phyloP scores from a whole-genome alignment of 2,888 invertebrate genomes.

The Dryobotodes eremita region DNA sequence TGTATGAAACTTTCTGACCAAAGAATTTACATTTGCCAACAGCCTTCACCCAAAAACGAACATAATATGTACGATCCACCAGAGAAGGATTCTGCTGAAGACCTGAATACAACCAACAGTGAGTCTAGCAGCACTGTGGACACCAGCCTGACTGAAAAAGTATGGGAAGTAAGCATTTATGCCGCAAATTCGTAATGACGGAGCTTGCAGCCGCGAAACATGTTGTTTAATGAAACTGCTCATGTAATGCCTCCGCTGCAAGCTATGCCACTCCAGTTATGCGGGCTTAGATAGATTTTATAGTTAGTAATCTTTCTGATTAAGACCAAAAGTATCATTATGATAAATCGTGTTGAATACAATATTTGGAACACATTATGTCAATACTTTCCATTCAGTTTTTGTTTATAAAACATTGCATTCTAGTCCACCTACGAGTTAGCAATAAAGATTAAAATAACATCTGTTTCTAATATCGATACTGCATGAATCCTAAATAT shows the following conservation, averaged over 20 bases:
- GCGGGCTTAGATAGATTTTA: background rate
- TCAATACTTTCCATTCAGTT: no score
- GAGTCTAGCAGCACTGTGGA: conserved; percentile 79
- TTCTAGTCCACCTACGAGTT: background rate
- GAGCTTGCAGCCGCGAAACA: background rate
- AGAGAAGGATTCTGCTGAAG: conserved; percentile 84
- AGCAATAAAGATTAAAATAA: conserved; percentile 7
- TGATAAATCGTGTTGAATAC: background rate
- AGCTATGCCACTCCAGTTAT: background rate
- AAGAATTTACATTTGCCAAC: background rate
- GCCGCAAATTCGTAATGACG: background rate
- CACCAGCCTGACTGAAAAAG: conserved; percentile 76
- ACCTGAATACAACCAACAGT: conserved; percentile 77
- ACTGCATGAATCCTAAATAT: background rate
- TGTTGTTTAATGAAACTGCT: background rate
- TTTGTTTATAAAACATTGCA: background rate
- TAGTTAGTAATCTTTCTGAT: background rate
- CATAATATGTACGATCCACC: conserved; percentile 78
- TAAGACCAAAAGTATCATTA: background rate
- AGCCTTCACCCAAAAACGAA: conserved; percentile 60
- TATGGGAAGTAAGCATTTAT: conserved; percentile 41
- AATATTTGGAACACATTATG: no score
- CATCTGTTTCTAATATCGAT: background rate
- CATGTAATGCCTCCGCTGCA: background rate
- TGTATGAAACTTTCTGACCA: background rate